Base-by-base conservation (phyloP, 2,888 invertebrate species). In the Chouioia cunea region DNA sequence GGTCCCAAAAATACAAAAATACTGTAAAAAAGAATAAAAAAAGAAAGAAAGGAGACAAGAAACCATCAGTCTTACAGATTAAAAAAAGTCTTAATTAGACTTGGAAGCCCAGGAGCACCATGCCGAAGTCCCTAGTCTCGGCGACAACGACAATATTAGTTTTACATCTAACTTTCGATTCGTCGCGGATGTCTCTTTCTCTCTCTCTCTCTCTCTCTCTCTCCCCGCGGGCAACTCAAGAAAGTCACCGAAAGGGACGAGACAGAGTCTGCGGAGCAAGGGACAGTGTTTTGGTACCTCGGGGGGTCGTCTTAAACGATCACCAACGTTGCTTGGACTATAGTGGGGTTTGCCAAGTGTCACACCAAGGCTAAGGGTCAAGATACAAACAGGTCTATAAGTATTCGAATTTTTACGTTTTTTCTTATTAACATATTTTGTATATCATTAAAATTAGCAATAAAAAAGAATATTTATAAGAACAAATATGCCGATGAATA, bases 291-390 rank as follows among this genome's bases (percentile, higher is more conserved):
- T 80, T 78, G 76, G 71, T 67, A 74, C 71, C 70, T 68, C 53
- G 15, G 76, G 23, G 54, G 79, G 77, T 71, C 76, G 73, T 76
- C 80, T 80, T 78, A 80, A 81, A 81, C 81, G 79, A 81, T 81
- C 78, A 78, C 76, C 60, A 73, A 36, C 36, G 36, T 36, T 12
- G 75, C 77, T 80, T 78, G 77, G 76, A 75, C 36, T 36, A 10
- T 36, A 36, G 36, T 36, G 12, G 36, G 36, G 6, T 36, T 36
- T 10, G 6, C 6, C 36, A 36, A 36, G 36, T 36, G 36, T 36
- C 36, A 36, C 36, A 2, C 10, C 6, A 6, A 36, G 4, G 6
- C 10, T 36, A 36, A 36, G 36, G 52, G 12, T 47, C 56, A 65
- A 65, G 56, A 65, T 56, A 16, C 27, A 16, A n/a, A 6, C 18